These are phyloP conservation scores for Zaprionus bogoriensis DNA, from an alignment of 2,888 invertebrate genomes.

Conservation along the genomic window DNA sequence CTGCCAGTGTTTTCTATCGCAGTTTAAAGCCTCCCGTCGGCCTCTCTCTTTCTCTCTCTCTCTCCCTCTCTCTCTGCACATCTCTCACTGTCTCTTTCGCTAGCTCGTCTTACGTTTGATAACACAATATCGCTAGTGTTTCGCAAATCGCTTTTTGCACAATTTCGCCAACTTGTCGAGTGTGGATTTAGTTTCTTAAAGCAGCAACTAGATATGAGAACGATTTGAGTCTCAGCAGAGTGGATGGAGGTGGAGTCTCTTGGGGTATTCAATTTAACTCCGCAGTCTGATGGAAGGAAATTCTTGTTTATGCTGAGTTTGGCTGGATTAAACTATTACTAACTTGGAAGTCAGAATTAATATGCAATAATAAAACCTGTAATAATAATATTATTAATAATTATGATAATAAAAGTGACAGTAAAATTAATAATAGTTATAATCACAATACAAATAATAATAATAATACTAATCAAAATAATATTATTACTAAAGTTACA, in stretches of 20 bases:
- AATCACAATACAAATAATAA: no score
- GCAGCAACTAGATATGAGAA: neutral
- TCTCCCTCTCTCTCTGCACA: neutral
- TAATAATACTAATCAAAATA: no score
- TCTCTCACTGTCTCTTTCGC: neutral
- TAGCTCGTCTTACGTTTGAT: neutral
- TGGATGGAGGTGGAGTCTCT: neutral
- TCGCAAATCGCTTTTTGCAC: slow-evolving; percentile 1
- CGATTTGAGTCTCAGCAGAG: neutral
- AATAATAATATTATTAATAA: no score
- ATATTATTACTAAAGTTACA: no score
- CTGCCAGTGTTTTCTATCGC: slow-evolving; percentile 20
- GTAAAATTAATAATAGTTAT: no score
- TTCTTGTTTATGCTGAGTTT: no score
- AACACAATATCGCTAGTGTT: slow-evolving; percentile 18
- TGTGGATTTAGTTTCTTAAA: neutral
- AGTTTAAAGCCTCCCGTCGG: slow-evolving; percentile 8
- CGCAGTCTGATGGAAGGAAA: no score
- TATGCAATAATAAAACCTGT: no score
- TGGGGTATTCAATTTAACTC: neutral
- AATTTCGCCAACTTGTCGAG: slow-evolving; percentile 7
- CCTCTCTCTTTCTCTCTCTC: neutral
- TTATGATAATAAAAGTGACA: no score
- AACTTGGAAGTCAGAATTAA: no score
- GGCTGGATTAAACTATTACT: no score